Conservation (phyloP, 2,888 invertebrate genomes). For the Sialis fuliginosa region DNA sequence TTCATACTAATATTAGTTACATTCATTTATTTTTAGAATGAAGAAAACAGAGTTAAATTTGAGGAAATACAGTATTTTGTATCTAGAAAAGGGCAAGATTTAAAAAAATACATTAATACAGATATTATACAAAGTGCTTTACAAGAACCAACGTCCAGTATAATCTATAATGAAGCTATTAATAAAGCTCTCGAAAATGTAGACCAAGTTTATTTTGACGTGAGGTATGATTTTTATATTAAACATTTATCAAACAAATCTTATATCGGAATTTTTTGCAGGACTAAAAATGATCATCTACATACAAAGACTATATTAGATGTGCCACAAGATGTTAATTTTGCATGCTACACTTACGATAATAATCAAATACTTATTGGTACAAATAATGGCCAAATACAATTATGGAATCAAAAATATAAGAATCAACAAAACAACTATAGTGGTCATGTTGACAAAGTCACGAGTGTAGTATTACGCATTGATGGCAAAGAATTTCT, state of each 20-base stretch:
- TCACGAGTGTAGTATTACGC: conserved; percentile 33
- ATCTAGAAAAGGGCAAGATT: conserved; percentile 37
- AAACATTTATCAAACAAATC: background rate
- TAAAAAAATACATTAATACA: conserved; percentile 39
- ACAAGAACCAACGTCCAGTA: conserved; percentile 38
- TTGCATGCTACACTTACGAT: conserved; percentile 34
- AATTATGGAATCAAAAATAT: conserved; percentile 41
- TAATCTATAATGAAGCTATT: conserved; percentile 35
- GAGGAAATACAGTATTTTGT: conserved; percentile 39
- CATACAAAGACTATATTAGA: conserved; percentile 31
- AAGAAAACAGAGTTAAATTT: conserved; percentile 27
- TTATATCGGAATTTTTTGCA: conserved; percentile 13
- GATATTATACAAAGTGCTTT: conserved; percentile 54
- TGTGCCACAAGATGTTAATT: conserved; percentile 33
- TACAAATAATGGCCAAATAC: conserved; percentile 24
- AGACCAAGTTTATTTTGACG: conserved; percentile 40
- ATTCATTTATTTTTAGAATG: conserved; percentile 22
- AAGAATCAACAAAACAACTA: conserved; percentile 33
- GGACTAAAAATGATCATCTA: conserved; percentile 30
- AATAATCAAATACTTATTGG: conserved; percentile 29
- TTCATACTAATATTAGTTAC: conserved; percentile 2
- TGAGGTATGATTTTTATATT: conserved; percentile 28
- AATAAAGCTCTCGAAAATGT: conserved; percentile 29
- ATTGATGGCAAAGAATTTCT: conserved; percentile 33
- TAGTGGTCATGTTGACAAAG: conserved; percentile 24